Evolutionary conservation across 1,140 invertebrate genomes (phyloP).

Genomic region (Orius insidiosus): DNA sequence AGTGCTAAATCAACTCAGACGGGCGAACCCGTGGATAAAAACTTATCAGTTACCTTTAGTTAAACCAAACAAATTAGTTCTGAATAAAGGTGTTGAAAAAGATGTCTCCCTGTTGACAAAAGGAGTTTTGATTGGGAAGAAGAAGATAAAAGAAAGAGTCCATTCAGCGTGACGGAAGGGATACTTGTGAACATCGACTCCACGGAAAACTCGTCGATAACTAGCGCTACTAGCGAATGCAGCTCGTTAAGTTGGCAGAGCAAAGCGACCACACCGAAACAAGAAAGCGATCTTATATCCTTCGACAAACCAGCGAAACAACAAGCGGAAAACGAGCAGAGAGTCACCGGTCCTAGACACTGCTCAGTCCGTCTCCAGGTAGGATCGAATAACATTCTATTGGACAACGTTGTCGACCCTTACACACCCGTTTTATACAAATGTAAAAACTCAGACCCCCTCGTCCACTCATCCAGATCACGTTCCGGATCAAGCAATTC

Average conservation of each 20-base stretch:
- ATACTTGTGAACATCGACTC: constrained; percentile 12
- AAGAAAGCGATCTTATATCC: constrained; percentile 12
- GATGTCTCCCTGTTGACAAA: not conserved
- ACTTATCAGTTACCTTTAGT: constrained; percentile 45
- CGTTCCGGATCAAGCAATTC: constrained; percentile 5
- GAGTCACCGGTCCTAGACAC: constrained; percentile 38
- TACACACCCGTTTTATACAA: constrained; percentile 21
- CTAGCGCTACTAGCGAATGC: constrained; percentile 1
- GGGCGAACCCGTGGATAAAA: too few relatives aligned
- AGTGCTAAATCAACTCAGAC: constrained; percentile 12
- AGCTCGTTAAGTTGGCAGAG: constrained; percentile 10
- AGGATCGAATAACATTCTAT: constrained; percentile 55
- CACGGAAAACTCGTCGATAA: not conserved
- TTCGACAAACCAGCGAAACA: constrained; percentile 11
- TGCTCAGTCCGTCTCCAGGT: constrained; percentile 52
- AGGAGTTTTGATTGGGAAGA: not conserved
- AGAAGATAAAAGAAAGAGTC: constrained; percentile 1
- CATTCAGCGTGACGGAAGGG: constrained; percentile 1
- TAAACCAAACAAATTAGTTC: constrained; percentile 29
- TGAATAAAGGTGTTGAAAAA: constrained; percentile 8
- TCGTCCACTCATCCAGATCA: constrained; percentile 14
- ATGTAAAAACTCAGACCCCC: constrained; percentile 14
- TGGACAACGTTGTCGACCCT: constrained; percentile 42
- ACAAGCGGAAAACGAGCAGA: not conserved
- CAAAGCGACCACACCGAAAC: constrained; percentile 1